phyloP scores from a whole-genome alignment of 2,888 invertebrate genomes.

The Cosmorhoe ocellata region DNA sequence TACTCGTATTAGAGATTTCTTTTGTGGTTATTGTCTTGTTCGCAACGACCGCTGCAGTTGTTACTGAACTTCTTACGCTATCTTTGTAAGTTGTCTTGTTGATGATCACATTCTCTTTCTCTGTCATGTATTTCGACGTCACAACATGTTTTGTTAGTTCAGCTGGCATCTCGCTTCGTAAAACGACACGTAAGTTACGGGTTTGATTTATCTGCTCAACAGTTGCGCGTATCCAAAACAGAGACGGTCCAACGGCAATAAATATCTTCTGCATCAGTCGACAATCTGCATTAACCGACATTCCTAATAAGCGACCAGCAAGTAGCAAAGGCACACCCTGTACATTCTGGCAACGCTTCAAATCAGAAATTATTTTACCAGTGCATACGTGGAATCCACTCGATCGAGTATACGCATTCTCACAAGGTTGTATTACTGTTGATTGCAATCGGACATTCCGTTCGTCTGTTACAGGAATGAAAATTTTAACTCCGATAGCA shows the following conservation, averaged over 20 bases:
- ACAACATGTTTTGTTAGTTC: no score
- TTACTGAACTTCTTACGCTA: no score
- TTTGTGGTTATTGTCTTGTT: no score
- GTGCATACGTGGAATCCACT: slow-evolving; percentile 49
- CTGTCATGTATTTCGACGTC: no score
- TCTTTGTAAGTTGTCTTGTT: no score
- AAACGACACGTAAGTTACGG: slow-evolving; percentile 1
- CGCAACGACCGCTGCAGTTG: no score
- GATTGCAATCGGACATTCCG: slow-evolving; percentile 34
- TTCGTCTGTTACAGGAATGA: slow-evolving; percentile 40
- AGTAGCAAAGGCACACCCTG: slow-evolving; percentile 56
- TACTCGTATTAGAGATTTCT: no score
- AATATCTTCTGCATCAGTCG: slow-evolving; percentile 39
- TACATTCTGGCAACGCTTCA: slow-evolving; percentile 32
- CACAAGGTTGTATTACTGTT: slow-evolving; percentile 46
- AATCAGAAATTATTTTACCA: slow-evolving; percentile 28
- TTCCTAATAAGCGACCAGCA: slow-evolving; percentile 47
- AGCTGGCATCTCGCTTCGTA: slow-evolving; percentile 4
- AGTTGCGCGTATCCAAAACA: slow-evolving; percentile 47
- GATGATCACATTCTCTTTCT: no score
- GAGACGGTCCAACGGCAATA: slow-evolving; percentile 41
- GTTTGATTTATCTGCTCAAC: slow-evolving; percentile 21
- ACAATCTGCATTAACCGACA: slow-evolving; percentile 38
- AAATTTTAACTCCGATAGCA: slow-evolving; percentile 42
- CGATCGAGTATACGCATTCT: slow-evolving; percentile 9